Percentiles rank a stretch among this genome's conserved stretches.
phyloP scores from a whole-genome alignment of 2,113 vertebrate genomes.

The Indri indri region DNA sequence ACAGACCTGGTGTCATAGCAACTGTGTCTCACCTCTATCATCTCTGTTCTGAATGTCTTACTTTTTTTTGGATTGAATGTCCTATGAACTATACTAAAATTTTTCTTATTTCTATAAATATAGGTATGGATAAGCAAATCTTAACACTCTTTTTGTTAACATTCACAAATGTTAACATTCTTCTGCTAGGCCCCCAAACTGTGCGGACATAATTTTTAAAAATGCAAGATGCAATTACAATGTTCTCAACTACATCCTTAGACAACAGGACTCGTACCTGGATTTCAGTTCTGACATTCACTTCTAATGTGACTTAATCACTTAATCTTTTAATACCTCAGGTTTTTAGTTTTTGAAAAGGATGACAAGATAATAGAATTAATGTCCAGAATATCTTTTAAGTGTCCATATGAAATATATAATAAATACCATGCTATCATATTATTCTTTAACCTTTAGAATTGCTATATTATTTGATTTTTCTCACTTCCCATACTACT shows the following conservation, averaged over 20 bases:
- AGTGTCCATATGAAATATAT: background rate
- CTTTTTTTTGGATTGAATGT: constrained; percentile 66
- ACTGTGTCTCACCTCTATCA: constrained; percentile 58
- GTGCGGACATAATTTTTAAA: background rate
- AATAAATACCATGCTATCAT: background rate
- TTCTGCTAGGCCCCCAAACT: constrained; percentile 36
- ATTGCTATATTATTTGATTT: background rate
- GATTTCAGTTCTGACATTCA: background rate
- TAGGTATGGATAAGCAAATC: background rate
- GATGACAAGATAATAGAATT: background rate
- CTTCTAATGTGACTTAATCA: background rate
- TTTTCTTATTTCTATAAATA: constrained; percentile 58
- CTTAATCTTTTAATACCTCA: background rate
- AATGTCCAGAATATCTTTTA: background rate
- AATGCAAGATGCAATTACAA: background rate
- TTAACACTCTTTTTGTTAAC: background rate
- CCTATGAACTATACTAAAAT: constrained; percentile 61
- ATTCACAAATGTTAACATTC: background rate
- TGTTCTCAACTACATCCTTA: background rate
- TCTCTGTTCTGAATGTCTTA: constrained; percentile 62
- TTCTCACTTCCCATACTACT: background rate
- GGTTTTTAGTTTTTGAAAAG: constrained; percentile 24
- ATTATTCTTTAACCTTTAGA: background rate
- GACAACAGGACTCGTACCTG: background rate
- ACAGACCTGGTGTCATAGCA: background rate